Conservation (phyloP, 1,140 invertebrate species). For the Dufourea novaeangliae region DNA sequence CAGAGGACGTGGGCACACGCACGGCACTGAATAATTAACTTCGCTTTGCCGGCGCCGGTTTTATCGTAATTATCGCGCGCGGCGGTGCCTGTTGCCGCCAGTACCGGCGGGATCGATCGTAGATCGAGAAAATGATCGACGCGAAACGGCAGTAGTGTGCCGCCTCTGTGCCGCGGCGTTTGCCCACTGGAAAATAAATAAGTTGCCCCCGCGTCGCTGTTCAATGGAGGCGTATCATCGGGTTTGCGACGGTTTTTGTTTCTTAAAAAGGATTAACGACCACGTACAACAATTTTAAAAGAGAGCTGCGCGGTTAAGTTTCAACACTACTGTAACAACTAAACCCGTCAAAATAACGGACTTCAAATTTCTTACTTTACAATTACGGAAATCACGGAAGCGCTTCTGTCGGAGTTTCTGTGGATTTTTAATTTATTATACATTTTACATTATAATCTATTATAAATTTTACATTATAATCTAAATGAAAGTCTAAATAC, state of each 20-base stretch:
- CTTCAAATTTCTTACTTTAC: too few relatives aligned
- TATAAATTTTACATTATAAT: too few relatives aligned
- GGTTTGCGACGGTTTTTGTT: conserved; percentile 1
- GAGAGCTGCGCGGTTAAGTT: background rate
- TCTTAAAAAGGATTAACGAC: conserved; percentile 30
- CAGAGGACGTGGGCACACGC: conserved; percentile 49
- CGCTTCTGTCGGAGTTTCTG: too few relatives aligned
- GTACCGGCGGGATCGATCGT: conserved; percentile 51
- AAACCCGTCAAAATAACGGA: too few relatives aligned
- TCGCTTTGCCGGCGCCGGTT: conserved; percentile 46
- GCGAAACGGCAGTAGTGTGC: conserved; percentile 3
- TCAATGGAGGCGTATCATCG: background rate
- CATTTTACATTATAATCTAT: too few relatives aligned
- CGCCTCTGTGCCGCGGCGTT: background rate
- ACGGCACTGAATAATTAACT: conserved; percentile 63
- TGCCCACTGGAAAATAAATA: conserved; percentile 11
- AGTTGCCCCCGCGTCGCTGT: too few relatives aligned
- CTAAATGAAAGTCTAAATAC: too few relatives aligned
- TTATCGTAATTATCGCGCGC: conserved; percentile 65
- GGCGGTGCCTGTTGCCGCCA: conserved; percentile 24
- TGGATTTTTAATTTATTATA: too few relatives aligned
- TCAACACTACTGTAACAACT: too few relatives aligned
- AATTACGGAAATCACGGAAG: too few relatives aligned
- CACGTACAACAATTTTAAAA: background rate
- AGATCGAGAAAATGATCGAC: conserved; percentile 61